Evolutionary conservation across 1,140 invertebrate genomes (phyloP), one percentile per base, ranked within the genome.

Genomic region (Streblospio benedicti): DNA sequence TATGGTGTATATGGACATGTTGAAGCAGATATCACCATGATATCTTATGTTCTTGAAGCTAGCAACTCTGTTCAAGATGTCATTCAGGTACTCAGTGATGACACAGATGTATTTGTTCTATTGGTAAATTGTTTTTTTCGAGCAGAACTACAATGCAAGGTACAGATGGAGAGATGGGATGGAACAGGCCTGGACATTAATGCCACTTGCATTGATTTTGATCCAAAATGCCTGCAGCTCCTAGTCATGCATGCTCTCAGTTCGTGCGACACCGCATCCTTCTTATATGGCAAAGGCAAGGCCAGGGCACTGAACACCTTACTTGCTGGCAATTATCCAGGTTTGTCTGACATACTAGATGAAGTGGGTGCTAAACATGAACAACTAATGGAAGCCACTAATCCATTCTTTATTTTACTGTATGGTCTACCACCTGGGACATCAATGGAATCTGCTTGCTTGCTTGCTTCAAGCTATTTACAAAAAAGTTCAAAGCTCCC

Each of bases 51-150:
- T 20, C 4, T 25, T 51, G 49, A 51, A 14, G n/a, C 49, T 51
- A 28, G 20, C 49, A 51, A 51, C 49, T 18, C n/a, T 27, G 28
- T 20, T 16, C 2, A 51, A 27, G 2, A 28, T 28, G 49, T 51
- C 20, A 27, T 51, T 2, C 49, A 14, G 23, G 49, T 51, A 51
- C 49, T 51, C n/a, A 51, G 18, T 28, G 49, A 51, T 28, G 25
- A 51, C 4, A 51, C 18, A 51, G 3, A 51, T 14, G 49, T 51
- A 28, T 51, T 51, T 51, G 3, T 51, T 28, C 25, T 51, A 18
- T 28, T 51, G n/a, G 49, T 51, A n/a, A 25, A 51, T 51, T 51
- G 25, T n/a, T n/a, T 51, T 20, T 51, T 4, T 51, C 2, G 49
- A n/a, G 35, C 35, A 51, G 49, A n/a, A n/a, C n/a, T n/a, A n/a